phyloP scores from a whole-genome alignment of 2,888 invertebrate species.

The Merodon equestris region DNA sequence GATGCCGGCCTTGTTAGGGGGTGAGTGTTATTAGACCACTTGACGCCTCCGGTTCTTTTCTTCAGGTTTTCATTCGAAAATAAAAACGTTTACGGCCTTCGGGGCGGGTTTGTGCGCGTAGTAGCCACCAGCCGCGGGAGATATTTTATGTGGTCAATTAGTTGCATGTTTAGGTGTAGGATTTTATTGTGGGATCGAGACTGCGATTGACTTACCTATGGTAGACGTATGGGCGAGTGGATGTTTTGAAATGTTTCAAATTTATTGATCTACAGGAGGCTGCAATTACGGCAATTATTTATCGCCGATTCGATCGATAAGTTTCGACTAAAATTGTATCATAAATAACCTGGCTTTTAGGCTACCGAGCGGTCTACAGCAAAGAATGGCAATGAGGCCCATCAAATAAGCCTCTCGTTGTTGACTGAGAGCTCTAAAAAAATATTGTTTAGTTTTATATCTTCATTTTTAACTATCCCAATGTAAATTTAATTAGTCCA shows the following conservation, averaged over 20 bases:
- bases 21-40: constrained; percentile 72
- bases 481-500: too few species aligned
- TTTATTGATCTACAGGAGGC: constrained; percentile 45
- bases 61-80: background rate
- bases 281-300: constrained; percentile 36
- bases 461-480: too few species aligned
- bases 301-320: constrained; percentile 5
- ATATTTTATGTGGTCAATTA: constrained; percentile 64
- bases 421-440: too few species aligned
- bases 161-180: constrained; percentile 46
- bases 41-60: constrained; percentile 73
- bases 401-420: too few species aligned
- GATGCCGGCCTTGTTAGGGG: constrained; percentile 48
- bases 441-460: too few species aligned
- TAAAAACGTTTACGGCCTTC: constrained; percentile 57
- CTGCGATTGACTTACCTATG: constrained; percentile 8
- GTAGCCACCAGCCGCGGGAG: constrained; percentile 1
- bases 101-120: constrained; percentile 19
- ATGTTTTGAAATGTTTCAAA: constrained; percentile 3
- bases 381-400: too few species aligned
- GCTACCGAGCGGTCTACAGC: too few species aligned
- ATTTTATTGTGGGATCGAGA: constrained; percentile 7
- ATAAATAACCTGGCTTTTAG: too few species aligned
- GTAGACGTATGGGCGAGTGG: background rate
- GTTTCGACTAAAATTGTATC: too few species aligned